Evolutionary conservation across 1,140 invertebrate species (phyloP), one percentile per base, ranked within the genome.

Genomic region (Cotesia glomerata): DNA sequence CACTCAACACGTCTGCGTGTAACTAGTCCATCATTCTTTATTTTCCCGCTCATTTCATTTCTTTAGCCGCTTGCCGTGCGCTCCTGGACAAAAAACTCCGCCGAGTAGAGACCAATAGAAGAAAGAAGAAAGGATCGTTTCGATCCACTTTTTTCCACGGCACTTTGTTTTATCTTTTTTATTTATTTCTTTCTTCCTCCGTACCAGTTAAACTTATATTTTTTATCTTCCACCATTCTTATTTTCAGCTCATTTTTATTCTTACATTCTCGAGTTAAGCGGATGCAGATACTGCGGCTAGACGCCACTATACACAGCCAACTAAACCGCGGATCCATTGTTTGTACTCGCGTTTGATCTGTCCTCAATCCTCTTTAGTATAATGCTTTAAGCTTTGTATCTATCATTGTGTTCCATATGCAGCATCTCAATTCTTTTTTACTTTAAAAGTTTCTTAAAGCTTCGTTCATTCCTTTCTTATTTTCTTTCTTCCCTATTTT

Each of bases 291-390:
- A 70, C 59, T 70, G 36, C 69, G 26, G 45, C 39, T 49, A 69
- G 61, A 5, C 34, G 13, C 45, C 45, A 26, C 1, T 26, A 51
- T 71, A 56, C 34, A 14, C 26, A 26, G 26, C 26, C 26, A 52
- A 68, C 39, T 2, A 45, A 11, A 45, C 7, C 39, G 61, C 26
- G 51, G 34, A 65, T 18, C 61, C 62, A 71, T 71, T 71, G 69
- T 71, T 71, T 71, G 69, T 49, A 16, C 69, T 34, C 2, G 69
- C 69, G 26, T 71, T 71, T 71, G 62, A 71, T 71, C 63, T 65
- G 63, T 39, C 69, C 49, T 51, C 5, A 65, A 65, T 71, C 62
- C 69, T 71, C 39, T 64, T 26, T 26, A 26, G 26, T 26, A 26
- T 26, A 26, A 26, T 26, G 26, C 26, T 26, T 26, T 26, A 26